Evolutionary conservation across 1,140 invertebrate genomes (phyloP), one percentile per base, ranked within the genome.

Genomic region (Drosophila arawakana): DNA sequence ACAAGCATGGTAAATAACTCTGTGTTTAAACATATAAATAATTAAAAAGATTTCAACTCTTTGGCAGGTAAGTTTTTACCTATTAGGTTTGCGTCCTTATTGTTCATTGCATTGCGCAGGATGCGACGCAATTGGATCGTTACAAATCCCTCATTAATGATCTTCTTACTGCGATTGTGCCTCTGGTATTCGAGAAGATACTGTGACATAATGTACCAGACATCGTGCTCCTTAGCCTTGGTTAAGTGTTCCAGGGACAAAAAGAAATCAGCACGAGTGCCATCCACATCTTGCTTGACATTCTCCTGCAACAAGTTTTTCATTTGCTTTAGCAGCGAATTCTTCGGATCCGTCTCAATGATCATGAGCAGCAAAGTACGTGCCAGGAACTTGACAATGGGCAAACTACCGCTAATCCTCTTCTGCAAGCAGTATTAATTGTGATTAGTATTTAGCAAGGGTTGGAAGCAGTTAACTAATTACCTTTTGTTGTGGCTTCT

Each of bases 141-240:
- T 2, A 92, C 69, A 41, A 92, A 91, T 30, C 84, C 85, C 13
- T 73, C 76, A 30, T 79, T 80, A n/a, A 91, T 83, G 30, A 92
- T 84, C 30, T 83, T 82, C 37, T 80, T 79, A 13, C 63, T 65
- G 57, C 66, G 61, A 54, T 79, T 73, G 2, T 74, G 65, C 62
- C 76, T 76, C 37, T 92, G 91, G 68, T 82, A 91, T 6, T 90
- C 76, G 5, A 91, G 63, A 13, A 92, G 41, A 61, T 86, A 82
- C 49, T 91, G 89, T 11, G 81, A 70, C 60, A 92, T 92, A n/a
- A 76, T 72, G 37, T 92, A 92, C 89, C 85, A 92, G 7, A 78
- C 62, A 47, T 79, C 79, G 25, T 92, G 81, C 35, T 91, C 82
- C 61, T 92, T 92, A 8, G 75, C 74, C 72, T 91, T 92, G 25